A percentile compares a stretch with the other conserved stretches of the same genome.
These are phyloP conservation scores for Enteromius paludinosus DNA, from an alignment of 2,797 vertebrate species.

Conservation along the genomic window DNA sequence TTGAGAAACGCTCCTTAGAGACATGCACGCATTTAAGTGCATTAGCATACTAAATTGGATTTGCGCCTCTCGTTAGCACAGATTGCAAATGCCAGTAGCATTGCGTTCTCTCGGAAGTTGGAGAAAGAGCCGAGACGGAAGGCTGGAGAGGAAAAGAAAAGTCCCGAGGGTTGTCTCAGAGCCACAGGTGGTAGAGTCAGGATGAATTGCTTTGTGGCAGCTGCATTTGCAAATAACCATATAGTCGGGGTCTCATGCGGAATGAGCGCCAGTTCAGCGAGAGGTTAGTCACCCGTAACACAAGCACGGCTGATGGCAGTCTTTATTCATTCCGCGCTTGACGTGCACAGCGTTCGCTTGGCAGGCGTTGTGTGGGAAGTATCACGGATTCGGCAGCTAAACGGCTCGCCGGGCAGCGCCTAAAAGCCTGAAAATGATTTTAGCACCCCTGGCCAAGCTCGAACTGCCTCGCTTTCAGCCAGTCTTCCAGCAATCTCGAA, in stretches of 20 bases:
- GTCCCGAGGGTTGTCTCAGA: constrained; percentile 5
- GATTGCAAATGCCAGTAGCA: constrained; percentile 52
- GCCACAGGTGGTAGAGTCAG: constrained; percentile 27
- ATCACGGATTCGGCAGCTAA: constrained; percentile 47
- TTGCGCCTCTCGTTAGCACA: constrained; percentile 65
- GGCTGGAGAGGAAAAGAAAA: constrained; percentile 13
- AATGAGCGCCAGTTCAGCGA: constrained; percentile 50
- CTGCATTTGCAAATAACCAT: constrained; percentile 36
- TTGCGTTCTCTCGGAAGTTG: constrained; percentile 32
- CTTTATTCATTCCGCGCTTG: constrained; percentile 60
- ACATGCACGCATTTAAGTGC: constrained; percentile 60
- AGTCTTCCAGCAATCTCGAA: neutral
- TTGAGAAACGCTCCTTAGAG: constrained; percentile 64
- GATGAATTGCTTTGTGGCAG: constrained; percentile 35
- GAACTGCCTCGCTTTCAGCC: constrained; percentile 20
- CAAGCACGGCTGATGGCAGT: constrained; percentile 61
- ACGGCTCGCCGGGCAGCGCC: constrained; percentile 58
- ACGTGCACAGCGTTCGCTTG: constrained; percentile 57
- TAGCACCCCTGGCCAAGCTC: constrained; percentile 54
- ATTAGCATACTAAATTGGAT: constrained; percentile 64
- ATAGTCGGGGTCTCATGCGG: constrained; percentile 15
- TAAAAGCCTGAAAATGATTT: constrained; percentile 68
- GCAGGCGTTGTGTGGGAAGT: constrained; percentile 55
- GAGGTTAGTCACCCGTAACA: constrained; percentile 55
- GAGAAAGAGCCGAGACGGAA: constrained; percentile 13